Percentiles rank a stretch among this genome's conserved stretches.
Conservation (phyloP, 2,113 vertebrate genomes). For the Tachysurus fulvidraco region DNA sequence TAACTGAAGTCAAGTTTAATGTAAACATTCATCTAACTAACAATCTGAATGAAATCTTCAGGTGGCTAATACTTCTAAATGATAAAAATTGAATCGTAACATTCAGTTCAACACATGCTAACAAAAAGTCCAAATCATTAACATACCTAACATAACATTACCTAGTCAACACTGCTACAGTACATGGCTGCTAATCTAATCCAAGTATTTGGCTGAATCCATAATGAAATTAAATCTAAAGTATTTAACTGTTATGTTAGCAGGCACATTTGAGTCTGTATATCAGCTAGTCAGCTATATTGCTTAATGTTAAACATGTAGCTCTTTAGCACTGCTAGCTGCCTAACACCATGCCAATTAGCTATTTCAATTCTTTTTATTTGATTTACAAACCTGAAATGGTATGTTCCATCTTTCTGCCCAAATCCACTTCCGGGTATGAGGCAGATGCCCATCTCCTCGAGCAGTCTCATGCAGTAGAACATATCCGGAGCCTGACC, state of each 20-base stretch:
- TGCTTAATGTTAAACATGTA: too few species aligned
- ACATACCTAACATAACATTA: too few species aligned
- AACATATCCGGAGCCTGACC: conserved; percentile 78
- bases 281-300: neutral
- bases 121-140: neutral
- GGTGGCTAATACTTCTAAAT: neutral
- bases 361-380: neutral
- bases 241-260: too few species aligned
- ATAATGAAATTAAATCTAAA: too few species aligned
- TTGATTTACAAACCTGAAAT: conserved; percentile 76
- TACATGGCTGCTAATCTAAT: too few species aligned
- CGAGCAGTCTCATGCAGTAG: conserved; percentile 78
- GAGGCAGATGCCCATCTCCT: conserved; percentile 82
- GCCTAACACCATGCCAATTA: neutral
- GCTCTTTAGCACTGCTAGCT: neutral
- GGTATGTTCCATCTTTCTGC: conserved; percentile 76
- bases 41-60: neutral
- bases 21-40: neutral
- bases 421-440: conserved; percentile 83
- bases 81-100: neutral
- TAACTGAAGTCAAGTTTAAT: too few species aligned
- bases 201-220: too few species aligned
- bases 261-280: neutral
- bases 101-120: neutral
- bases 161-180: neutral